These are phyloP conservation scores for Brachionichthys hirsutus DNA, from an alignment of 2,113 vertebrate genomes.

Conservation along the genomic window DNA sequence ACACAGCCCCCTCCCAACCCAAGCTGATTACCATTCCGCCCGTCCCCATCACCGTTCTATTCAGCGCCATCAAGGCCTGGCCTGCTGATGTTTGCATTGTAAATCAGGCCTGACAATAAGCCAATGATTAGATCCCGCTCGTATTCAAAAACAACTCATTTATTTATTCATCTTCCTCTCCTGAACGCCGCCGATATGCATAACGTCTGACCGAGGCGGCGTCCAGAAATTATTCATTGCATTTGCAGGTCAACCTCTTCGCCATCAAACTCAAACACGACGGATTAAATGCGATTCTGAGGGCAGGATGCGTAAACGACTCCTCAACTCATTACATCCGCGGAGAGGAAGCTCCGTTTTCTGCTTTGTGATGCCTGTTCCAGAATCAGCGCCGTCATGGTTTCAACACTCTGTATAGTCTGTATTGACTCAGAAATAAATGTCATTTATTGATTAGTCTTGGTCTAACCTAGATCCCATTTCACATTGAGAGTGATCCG, in stretches of 20 bases:
- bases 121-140: constrained; percentile 73
- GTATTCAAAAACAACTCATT: constrained; percentile 72
- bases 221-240: constrained; percentile 74
- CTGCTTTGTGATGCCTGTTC: constrained; percentile 1
- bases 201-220: constrained; percentile 72
- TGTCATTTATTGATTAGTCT: too few species aligned
- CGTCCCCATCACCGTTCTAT: constrained; percentile 53
- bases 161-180: constrained; percentile 73
- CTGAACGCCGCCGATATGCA: constrained; percentile 67
- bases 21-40: constrained; percentile 67
- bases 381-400: too few species aligned
- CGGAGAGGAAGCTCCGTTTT: background rate
- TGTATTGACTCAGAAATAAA: too few species aligned
- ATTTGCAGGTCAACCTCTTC: constrained; percentile 61
- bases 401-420: too few species aligned
- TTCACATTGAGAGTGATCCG: too few species aligned
- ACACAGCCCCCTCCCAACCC: constrained; percentile 28
- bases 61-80: constrained; percentile 61
- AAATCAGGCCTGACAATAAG: constrained; percentile 73
- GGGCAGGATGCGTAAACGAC: constrained; percentile 33
- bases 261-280: constrained; percentile 44
- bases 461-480: too few species aligned
- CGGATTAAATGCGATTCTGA: constrained; percentile 58
- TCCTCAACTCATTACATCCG: background rate
- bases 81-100: constrained; percentile 68